Conservation (phyloP, 30 jellyfish, hydroid and myxozoan genomes). For the Nemopilema nomurai region DNA sequence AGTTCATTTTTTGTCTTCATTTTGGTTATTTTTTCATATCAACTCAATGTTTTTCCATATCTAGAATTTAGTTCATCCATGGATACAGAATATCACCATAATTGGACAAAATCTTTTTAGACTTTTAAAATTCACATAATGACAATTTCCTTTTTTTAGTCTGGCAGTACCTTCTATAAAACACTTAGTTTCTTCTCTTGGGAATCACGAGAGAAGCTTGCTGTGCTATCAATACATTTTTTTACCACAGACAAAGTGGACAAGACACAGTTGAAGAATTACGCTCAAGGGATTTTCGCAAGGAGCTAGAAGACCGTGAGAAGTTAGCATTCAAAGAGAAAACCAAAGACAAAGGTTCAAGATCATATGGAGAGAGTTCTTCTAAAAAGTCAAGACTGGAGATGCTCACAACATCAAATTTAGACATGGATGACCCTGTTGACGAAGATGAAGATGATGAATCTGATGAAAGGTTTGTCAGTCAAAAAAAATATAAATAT, state of each 20-base stretch:
- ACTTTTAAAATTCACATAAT: too few relatives aligned
- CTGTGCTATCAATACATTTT: neutral
- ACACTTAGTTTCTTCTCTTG: too few relatives aligned
- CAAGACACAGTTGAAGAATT: conserved; percentile 93
- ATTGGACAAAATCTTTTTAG: too few relatives aligned
- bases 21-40: too few relatives aligned
- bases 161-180: too few relatives aligned
- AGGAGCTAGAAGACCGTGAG: conserved; percentile 88
- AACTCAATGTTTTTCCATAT: too few relatives aligned
- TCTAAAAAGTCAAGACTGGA: conserved; percentile 83
- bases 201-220: too few relatives aligned
- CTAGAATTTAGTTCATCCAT: too few relatives aligned
- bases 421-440: conserved; percentile 93
- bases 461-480: conserved; percentile 69
- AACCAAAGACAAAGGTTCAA: conserved; percentile 59
- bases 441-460: conserved; percentile 83
- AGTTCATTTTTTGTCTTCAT: too few relatives aligned
- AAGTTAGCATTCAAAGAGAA: conserved; percentile 71
- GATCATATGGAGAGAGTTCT: conserved; percentile 55
- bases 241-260: conserved; percentile 75
- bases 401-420: conserved; percentile 63
- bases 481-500: too few relatives aligned
- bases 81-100: too few relatives aligned
- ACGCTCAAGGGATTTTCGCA: conserved; percentile 79
- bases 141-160: too few relatives aligned